Base-by-base conservation (phyloP, 1,140 invertebrate genomes). In the Brachionus manjavacas region DNA sequence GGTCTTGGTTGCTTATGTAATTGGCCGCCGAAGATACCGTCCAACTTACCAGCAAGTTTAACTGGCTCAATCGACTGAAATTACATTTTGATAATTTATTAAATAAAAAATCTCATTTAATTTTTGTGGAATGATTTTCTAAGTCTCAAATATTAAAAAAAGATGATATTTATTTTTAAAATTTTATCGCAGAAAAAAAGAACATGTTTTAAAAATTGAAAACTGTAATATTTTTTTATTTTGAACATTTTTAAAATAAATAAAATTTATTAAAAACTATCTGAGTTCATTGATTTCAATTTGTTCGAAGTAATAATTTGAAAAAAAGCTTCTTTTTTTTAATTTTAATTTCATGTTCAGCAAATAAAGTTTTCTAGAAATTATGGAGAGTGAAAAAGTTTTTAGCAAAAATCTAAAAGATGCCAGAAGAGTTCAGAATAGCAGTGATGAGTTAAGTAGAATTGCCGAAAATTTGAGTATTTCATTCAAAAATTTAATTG, bases 1-100 rank as follows among this genome's bases (percentile, higher is more conserved):
- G 78, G 95, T 98, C 23, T 91, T 98, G 64, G 92, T 95, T 86
- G 95, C 94, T 20, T 99, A 99, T 90, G 91, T 98, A 41, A 92
- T 97, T 86, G 95, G 95, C 64, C 93, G 96, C 85, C 92, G 93
- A n/a, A 25, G 68, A 70, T 52, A 68, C 39, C 60, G 81, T 70
- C 60, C 60, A 28, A 60, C 46, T 9, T 83, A 83, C 52, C 81
- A 83, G 52, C 60, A 68, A 68, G 81, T 83, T 39, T 83, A 46
- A 83, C 12, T 0, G 4, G 16, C 31, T 72, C 9, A n/a, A n/a
- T 41, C 8, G 16, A 68, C 16, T 31, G 14, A 46, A 46, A 46
- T 46, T 46, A 46, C 12, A 39, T n/a, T 9, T 28, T 68, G 31
- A 31, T 14, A 68, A 28, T 68, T 68, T 31, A 12, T 9, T 28